Evolutionary conservation across 2,113 vertebrate genomes (phyloP).

Genomic region (Carettochelys insculpta): DNA sequence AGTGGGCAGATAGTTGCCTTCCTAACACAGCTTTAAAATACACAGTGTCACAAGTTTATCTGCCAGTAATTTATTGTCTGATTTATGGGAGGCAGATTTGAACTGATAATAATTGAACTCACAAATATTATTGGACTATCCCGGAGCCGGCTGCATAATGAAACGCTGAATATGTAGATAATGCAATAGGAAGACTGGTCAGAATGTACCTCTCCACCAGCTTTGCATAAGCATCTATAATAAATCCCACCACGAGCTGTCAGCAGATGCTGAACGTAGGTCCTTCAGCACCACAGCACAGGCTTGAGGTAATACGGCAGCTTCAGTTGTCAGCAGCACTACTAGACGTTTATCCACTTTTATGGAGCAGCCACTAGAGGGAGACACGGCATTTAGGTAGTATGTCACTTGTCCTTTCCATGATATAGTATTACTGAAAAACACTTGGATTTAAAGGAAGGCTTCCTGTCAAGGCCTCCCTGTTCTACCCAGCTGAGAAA

Average conservation of each 20-base stretch:
- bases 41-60: not conserved
- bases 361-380: not conserved
- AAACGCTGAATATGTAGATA: not conserved
- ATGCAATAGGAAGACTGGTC: accelerated
- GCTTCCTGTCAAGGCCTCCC: not conserved
- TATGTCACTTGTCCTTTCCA: not conserved
- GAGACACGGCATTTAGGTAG: not conserved
- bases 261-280: not conserved
- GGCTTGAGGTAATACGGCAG: no score
- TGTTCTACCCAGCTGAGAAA: not conserved
- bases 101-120: accelerated
- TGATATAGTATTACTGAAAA: not conserved
- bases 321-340: not conserved
- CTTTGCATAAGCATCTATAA: not conserved
- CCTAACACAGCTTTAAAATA: not conserved
- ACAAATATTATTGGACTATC: not conserved
- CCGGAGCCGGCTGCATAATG: not conserved
- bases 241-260: accelerated
- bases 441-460: not conserved
- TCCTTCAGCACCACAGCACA: accelerated
- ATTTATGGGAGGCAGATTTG: not conserved
- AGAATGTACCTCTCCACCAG: not conserved
- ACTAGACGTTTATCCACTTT: not conserved
- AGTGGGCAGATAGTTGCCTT: not conserved
- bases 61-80: not conserved